Base-by-base conservation (phyloP, 2,888 invertebrate genomes). In the Mesochorus sp. region DNA sequence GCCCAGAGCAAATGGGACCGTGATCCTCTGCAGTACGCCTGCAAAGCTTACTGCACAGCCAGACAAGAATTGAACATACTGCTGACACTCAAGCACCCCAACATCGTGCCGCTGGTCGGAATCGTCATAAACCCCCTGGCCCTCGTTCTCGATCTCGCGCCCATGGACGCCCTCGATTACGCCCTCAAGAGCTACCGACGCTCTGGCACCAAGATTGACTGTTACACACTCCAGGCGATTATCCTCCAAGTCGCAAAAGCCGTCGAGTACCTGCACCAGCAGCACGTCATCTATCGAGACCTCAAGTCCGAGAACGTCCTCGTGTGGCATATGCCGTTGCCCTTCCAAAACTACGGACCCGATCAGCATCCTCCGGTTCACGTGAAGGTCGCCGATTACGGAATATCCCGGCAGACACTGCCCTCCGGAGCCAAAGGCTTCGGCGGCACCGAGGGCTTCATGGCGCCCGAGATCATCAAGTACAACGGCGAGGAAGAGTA, bases 401-500 rank as follows among this genome's bases (percentile, higher is more conserved):
- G 96, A 93, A 98, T 98, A 75, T 97, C 97, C 85, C 93, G 98
- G 44, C 93, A 96, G 81, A 97, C 96, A 0, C 93, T 97, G 5
- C 97, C 98, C 0, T 97, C 97, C 0, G 97, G 98, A 0, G 96
- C 97, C 0, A 98, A 98, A 90, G 99, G 99, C 0, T 99, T 99
- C 92, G 99, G 99, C 0, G 99, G 99, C 1, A 99, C 99, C 0
- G 98, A 98, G 91, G 99, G 99, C 0, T 99, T 99, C 91, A 99
- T 99, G 97, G 99, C 99, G 1, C 99, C 99, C 0, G 99, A 99
- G 93, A 99, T 99, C 82, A 97, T 99, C 93, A 94, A 97, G 55
- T 98, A 98, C 91, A 99, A 99, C 89, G 99, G 99, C 0, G 99
- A 99, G 90, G 98, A 99, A 90, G 98, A 99, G 85, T 99, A 99